These are phyloP conservation scores for Folsomia candida DNA, from an alignment of 2,888 invertebrate genomes.

Conservation along the genomic window DNA sequence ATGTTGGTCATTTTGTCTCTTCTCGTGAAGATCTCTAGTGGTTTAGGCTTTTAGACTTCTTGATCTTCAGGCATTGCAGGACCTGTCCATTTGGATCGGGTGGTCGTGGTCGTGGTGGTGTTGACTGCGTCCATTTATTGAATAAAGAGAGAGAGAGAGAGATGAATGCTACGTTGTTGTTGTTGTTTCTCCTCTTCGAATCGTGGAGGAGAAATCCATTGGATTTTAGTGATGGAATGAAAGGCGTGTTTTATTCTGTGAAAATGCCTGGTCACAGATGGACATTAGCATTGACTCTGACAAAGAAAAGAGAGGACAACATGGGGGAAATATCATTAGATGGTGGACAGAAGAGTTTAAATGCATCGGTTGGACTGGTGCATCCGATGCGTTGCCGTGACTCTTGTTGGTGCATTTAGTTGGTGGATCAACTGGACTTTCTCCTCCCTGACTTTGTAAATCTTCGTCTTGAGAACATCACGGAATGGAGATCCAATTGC, in stretches of 20 bases:
- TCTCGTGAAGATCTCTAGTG: slow-evolving; percentile 4
- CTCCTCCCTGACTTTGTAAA: not conserved
- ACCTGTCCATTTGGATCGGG: slow-evolving; percentile 12
- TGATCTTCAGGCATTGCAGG: slow-evolving; percentile 13
- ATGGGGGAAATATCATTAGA: not conserved
- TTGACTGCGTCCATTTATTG: slow-evolving; percentile 15
- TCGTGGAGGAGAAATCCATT: not conserved
- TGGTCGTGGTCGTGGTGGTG: too few species aligned
- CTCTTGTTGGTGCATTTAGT: not conserved
- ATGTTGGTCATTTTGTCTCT: not conserved
- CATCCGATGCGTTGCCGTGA: not conserved
- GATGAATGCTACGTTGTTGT: not conserved
- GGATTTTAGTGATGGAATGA: not conserved
- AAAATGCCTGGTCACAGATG: slow-evolving; percentile 12
- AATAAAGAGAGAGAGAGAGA: not conserved
- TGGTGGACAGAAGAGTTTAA: not conserved
- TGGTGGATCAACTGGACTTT: slow-evolving; percentile 2
- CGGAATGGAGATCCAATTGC: not conserved
- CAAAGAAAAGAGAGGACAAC: not conserved
- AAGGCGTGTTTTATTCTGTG: not conserved
- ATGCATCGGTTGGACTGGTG: slow-evolving; percentile 1
- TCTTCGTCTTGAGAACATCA: not conserved
- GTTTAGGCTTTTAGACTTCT: slow-evolving; percentile 21
- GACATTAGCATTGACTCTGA: not conserved
- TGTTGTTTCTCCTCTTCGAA: too few species aligned